phyloP scores from a whole-genome alignment of 2,113 vertebrate genomes.

The Glaucidium brasilianum region DNA sequence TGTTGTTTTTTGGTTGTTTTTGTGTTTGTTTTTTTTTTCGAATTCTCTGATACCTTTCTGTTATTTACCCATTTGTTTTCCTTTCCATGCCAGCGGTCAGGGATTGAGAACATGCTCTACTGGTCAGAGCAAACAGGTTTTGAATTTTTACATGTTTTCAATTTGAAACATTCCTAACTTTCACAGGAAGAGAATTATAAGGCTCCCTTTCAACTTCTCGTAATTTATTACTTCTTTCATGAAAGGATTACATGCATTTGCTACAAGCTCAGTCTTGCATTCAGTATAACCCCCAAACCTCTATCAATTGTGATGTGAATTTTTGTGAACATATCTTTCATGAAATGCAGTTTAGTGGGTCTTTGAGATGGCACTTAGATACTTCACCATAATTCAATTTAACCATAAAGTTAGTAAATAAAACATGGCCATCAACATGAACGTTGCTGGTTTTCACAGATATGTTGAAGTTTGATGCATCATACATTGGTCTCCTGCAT shows the following conservation, averaged over 20 bases:
- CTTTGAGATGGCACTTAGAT: not conserved
- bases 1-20: too few relatives aligned
- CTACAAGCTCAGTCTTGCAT: not conserved
- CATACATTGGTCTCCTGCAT: not conserved
- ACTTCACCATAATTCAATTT: not conserved
- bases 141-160: constrained; percentile 9
- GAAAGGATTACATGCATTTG: not conserved
- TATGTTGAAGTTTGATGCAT: not conserved
- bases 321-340: not conserved
- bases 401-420: not conserved
- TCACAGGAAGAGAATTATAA: not conserved
- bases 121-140: not conserved
- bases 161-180: constrained; percentile 15
- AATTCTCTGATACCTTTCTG: not conserved
- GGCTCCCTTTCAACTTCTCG: not conserved
- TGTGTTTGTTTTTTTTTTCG: too few relatives aligned
- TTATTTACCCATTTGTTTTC: not conserved
- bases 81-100: not conserved
- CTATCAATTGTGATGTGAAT: not conserved
- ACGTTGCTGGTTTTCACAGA: not conserved
- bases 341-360: not conserved
- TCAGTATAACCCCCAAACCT: not conserved
- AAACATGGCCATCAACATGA: not conserved
- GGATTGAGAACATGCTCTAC: not conserved
- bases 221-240: constrained; percentile 13